Percentiles rank a stretch among this genome's conserved stretches.
phyloP scores from a whole-genome alignment of 1,140 invertebrate species.

The Hirudo medicinalis region DNA sequence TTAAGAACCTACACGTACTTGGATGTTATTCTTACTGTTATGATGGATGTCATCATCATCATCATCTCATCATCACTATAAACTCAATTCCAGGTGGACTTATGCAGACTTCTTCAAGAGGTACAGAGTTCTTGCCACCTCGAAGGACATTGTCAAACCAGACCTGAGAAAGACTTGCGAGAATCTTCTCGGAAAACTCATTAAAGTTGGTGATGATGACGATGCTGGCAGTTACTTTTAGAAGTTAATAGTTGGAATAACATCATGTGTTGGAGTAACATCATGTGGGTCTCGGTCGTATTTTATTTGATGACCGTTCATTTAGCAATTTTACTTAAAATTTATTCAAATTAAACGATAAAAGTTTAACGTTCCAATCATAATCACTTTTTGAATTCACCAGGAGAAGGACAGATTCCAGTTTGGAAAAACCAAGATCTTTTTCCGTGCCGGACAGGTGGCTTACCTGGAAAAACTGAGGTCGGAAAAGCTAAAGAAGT shows the following conservation, averaged over 20 bases:
- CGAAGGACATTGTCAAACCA: conserved; percentile 61
- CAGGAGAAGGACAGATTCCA: conserved; percentile 82
- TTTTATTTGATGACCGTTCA: too few relatives aligned
- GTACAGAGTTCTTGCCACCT: conserved; percentile 71
- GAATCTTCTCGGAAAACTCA: conserved; percentile 56
- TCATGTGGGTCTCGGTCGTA: too few relatives aligned
- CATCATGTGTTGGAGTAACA: too few relatives aligned
- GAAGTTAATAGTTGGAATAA: too few relatives aligned
- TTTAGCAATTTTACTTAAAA: too few relatives aligned
- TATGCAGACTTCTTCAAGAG: conserved; percentile 82
- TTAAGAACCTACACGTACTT: too few relatives aligned
- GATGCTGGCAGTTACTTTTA: too few relatives aligned
- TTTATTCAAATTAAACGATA: too few relatives aligned
- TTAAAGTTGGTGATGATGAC: conserved; percentile 43
- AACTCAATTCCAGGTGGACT: conserved; percentile 52
- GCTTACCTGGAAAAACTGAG: conserved; percentile 87
- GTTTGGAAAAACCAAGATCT: conserved; percentile 96
- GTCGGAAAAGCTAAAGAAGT: conserved; percentile 65
- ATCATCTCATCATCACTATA: too few relatives aligned
- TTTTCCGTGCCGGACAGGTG: conserved; percentile 96
- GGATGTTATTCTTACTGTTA: too few relatives aligned
- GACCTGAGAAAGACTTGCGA: conserved; percentile 64
- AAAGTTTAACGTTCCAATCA: too few relatives aligned
- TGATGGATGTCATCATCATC: neutral
- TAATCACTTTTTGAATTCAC: too few relatives aligned